Conservation (phyloP, 2,797 vertebrate species). For the Ctenochaetus hawaiiensis region DNA sequence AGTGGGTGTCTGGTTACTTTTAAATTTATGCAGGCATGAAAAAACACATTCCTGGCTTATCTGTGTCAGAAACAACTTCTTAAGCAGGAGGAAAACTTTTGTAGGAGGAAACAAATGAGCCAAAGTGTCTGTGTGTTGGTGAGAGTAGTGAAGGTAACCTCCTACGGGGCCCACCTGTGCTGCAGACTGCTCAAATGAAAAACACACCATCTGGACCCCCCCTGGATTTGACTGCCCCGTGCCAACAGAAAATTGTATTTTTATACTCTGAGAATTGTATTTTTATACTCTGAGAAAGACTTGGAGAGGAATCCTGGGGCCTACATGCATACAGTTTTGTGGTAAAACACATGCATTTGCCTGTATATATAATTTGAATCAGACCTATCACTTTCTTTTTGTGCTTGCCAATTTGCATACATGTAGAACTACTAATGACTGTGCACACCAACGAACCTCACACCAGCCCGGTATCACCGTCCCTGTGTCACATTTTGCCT, state of each 20-base stretch:
- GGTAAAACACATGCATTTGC: neutral
- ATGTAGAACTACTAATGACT: too few species aligned
- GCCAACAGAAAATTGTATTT: conserved; percentile 41
- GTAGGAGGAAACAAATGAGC: neutral
- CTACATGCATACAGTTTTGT: neutral
- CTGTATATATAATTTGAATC: neutral
- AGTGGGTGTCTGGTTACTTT: neutral
- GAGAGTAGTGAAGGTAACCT: conserved; percentile 24
- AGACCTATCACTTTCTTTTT: neutral
- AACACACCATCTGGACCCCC: conserved; percentile 55
- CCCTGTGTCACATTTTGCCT: too few species aligned
- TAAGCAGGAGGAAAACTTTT: conserved; percentile 20
- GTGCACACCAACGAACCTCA: neutral
- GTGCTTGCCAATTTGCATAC: neutral
- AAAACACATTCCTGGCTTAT: neutral
- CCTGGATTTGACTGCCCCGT: conserved; percentile 3
- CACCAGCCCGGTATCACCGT: too few species aligned
- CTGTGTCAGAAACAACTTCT: conserved; percentile 16
- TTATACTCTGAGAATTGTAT: conserved; percentile 34
- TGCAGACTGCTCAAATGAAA: conserved; percentile 43
- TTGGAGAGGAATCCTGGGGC: conserved; percentile 1
- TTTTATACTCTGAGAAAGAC: conserved; percentile 30
- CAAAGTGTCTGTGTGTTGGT: conserved; percentile 11
- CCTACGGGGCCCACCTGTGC: conserved; percentile 39
- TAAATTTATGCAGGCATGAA: neutral